phyloP scores from a whole-genome alignment of 2,113 vertebrate species.

The Aegotheles bennettii region DNA sequence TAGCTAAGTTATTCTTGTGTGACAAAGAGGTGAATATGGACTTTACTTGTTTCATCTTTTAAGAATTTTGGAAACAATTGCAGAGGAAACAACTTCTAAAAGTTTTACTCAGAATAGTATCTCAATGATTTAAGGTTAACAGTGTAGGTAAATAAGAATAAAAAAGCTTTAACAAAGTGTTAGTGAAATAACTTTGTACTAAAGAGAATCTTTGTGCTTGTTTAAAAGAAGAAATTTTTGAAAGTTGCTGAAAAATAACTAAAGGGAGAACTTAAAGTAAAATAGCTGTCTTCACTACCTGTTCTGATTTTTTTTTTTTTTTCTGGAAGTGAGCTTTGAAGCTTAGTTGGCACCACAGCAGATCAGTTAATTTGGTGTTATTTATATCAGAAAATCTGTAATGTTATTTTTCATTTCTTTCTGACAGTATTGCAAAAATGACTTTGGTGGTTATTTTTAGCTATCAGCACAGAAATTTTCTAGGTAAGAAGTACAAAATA shows the following conservation, averaged over 20 bases:
- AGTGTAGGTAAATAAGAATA: neutral
- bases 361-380: neutral
- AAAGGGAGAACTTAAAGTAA: neutral
- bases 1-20: neutral
- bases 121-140: neutral
- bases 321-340: neutral
- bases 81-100: neutral
- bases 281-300: neutral
- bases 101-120: constrained; percentile 8
- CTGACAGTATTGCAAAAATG: neutral
- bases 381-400: constrained; percentile 7
- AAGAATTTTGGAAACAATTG: neutral
- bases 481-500: neutral
- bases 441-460: neutral
- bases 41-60: neutral
- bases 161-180: neutral
- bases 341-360: neutral
- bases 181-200: neutral
- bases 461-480: neutral
- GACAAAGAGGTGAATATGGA: neutral
- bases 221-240: neutral
- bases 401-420: neutral
- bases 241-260: neutral
- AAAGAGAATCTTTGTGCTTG: neutral
- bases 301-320: neutral